A percentile compares a stretch with the other conserved stretches of the same genome.
Conservation (phyloP, 1,140 invertebrate species). For the Drosophila repleta region DNA sequence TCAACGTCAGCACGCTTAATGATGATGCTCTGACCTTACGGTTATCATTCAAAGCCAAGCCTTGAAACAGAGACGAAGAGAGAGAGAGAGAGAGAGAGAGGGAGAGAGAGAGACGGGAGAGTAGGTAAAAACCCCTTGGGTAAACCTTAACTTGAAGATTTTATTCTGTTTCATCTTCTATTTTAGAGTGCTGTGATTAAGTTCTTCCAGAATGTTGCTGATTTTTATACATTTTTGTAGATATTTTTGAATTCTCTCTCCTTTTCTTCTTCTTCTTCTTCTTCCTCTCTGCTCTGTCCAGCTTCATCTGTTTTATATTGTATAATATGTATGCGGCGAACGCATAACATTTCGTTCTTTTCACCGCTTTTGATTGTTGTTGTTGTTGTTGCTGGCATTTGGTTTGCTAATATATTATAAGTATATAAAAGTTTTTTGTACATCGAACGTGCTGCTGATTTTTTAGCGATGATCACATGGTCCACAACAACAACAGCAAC, state of each 20-base stretch:
- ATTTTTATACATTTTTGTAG: constrained; percentile 12
- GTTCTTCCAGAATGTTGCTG: constrained; percentile 47
- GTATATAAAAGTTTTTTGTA: constrained; percentile 69
- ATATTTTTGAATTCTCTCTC: constrained; percentile 4
- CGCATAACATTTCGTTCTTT: constrained; percentile 76
- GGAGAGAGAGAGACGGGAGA: constrained; percentile 17
- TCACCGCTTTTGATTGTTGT: constrained; percentile 46
- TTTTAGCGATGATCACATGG: constrained; percentile 79
- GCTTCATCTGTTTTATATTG: constrained; percentile 54
- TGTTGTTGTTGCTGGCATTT: constrained; percentile 33
- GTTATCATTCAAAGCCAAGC: constrained; percentile 38
- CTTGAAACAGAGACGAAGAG: constrained; percentile 14
- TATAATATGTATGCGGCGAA: constrained; percentile 62
- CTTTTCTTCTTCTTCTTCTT: constrained; percentile 25
- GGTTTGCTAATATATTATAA: constrained; percentile 66
- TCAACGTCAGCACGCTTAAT: constrained; percentile 19
- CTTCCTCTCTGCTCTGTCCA: constrained; percentile 18
- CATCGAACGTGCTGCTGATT: constrained; percentile 70
- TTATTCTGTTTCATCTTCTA: constrained; percentile 66
- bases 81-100: constrained; percentile 28
- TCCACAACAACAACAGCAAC: constrained; percentile 24
- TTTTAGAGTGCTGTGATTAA: constrained; percentile 70
- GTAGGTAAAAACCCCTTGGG: constrained; percentile 2
- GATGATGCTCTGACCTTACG: constrained; percentile 4
- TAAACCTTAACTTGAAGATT: constrained; percentile 21